Evolutionary conservation across 2,113 vertebrate species (phyloP), one percentile per base, ranked within the genome.

Genomic region (Podiceps cristatus): DNA sequence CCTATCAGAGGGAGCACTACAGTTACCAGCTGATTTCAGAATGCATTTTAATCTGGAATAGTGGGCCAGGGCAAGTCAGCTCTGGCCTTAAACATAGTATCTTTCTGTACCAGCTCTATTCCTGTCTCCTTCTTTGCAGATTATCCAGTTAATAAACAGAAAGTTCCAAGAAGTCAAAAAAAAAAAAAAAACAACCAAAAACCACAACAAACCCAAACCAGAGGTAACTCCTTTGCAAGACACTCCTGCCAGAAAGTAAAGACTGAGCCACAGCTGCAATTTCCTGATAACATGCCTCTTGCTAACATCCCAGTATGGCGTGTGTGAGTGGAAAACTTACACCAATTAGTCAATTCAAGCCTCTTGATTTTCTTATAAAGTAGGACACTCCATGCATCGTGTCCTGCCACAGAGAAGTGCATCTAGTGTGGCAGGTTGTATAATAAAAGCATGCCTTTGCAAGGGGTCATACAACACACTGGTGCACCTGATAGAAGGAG

Each of bases 131-230:
- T 31, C 68, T 63, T 40, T 76, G 74, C 74, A 88, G 67, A 62
- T 88, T 63, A 85, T 40, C 53, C 44, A 27, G n/a, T 64, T 78
- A 60, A 95, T 64, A 95, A 96, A 89, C 77, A 90, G 24, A 24
- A 79, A 69, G 28, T 96, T 96, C 94, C 74, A 66, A 85, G 93
- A 97, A 97, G 59, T 59, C 2, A 44, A 93, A 83, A 91, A 28
- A 45, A 13, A 29, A 44, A 93, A 83, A 89, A 28, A 45, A 13
- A 2, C 2, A 79, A 90, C 20, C 20, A 50, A 25, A 42, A 23
- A 2, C 3, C 11, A 52, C n/a, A n/a, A n/a, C n/a, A 27, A 52
- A 14, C 52, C 7, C 7, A 29, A n/a, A 7, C 10, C 47, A 55
- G 58, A 85, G 52, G 92, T 42, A 71, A 35, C 62, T 78, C 47